phyloP scores from a whole-genome alignment of 2,888 invertebrate species.

The Phalera bucephala region DNA sequence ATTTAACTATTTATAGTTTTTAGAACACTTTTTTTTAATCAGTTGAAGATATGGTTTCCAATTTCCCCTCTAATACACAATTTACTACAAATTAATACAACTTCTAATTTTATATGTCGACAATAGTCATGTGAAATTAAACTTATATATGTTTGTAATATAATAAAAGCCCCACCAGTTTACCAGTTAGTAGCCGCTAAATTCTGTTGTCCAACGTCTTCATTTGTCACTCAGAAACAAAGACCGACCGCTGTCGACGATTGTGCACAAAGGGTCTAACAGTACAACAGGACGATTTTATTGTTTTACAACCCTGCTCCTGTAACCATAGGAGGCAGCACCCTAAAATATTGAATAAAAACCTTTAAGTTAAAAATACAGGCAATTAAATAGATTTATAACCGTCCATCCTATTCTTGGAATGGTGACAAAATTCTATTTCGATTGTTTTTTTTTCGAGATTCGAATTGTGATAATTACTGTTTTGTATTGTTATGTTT shows the following conservation, averaged over 20 bases:
- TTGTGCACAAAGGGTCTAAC: conserved; percentile 66
- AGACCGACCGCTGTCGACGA: conserved; percentile 56
- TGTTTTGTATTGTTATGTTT: conserved; percentile 31
- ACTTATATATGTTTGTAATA: too few species aligned
- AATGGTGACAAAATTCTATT: conserved; percentile 46
- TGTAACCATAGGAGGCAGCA: conserved; percentile 75
- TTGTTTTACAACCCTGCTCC: conserved; percentile 75
- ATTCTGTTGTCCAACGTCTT: conserved; percentile 55
- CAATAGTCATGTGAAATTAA: too few species aligned
- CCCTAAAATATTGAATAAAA: conserved; percentile 62
- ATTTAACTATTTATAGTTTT: too few species aligned
- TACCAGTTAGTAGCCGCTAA: neutral
- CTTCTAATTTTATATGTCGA: too few species aligned
- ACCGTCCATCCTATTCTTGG: conserved; percentile 59
- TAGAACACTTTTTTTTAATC: too few species aligned
- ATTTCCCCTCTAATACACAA: too few species aligned
- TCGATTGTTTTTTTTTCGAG: conserved; percentile 41
- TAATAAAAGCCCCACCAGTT: too few species aligned
- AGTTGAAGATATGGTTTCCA: too few species aligned
- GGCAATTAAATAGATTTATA: conserved; percentile 79
- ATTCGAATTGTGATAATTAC: conserved; percentile 50
- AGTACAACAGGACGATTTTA: conserved; percentile 69
- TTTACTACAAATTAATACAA: too few species aligned
- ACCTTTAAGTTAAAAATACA: conserved; percentile 52
- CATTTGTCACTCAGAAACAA: conserved; percentile 73